These are phyloP conservation scores for Lasioglossum morio DNA, from an alignment of 2,888 invertebrate species.

Conservation along the genomic window DNA sequence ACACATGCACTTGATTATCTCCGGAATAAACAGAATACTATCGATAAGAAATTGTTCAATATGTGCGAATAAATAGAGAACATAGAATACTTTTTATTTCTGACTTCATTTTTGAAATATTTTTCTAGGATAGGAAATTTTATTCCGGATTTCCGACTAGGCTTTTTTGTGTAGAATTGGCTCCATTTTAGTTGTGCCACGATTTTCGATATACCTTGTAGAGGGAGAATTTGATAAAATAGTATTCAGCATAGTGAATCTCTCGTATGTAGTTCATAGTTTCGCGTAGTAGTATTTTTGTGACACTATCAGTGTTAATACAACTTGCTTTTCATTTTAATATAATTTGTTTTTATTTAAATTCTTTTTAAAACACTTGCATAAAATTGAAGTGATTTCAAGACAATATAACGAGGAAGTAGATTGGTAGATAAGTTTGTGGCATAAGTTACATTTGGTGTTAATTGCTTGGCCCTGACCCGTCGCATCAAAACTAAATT, in stretches of 20 bases:
- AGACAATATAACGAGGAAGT: background rate
- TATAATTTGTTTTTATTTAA: background rate
- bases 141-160: background rate
- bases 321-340: background rate
- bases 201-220: background rate
- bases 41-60: background rate
- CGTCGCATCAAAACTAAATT: background rate
- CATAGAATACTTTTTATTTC: background rate
- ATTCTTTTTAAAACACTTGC: background rate
- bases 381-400: background rate
- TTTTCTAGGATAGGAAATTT: background rate
- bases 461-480: background rate
- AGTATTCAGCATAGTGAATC: background rate
- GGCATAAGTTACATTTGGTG: background rate
- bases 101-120: background rate
- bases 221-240: background rate
- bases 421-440: background rate
- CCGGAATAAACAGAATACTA: background rate
- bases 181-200: background rate
- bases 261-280: background rate
- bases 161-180: background rate
- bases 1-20: background rate
- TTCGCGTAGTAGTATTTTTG: background rate
- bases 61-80: background rate
- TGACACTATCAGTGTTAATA: background rate